These are phyloP conservation scores for Probosciger aterrimus DNA, from an alignment of 2,113 vertebrate species.

Conservation along the genomic window DNA sequence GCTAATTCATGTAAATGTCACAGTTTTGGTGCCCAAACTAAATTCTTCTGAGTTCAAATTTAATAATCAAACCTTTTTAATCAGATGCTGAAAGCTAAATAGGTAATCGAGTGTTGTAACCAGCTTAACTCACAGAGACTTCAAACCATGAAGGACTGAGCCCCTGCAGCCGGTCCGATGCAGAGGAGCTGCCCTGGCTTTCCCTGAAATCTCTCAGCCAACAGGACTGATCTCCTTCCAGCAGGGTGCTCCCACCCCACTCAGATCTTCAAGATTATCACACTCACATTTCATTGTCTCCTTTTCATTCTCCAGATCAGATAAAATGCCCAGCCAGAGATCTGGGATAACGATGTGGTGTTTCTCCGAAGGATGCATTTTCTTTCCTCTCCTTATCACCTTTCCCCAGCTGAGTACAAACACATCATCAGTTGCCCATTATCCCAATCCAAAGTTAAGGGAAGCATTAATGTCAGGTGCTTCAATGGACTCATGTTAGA, in stretches of 20 bases:
- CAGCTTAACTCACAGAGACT: not conserved
- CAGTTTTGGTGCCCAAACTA: not conserved
- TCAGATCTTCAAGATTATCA: not conserved
- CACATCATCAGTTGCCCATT: not conserved
- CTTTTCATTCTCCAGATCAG: not conserved
- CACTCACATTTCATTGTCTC: not conserved
- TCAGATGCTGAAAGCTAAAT: not conserved
- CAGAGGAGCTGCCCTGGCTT: not conserved
- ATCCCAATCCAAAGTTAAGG: not conserved
- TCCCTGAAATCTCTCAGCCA: not conserved
- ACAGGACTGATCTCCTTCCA: not conserved
- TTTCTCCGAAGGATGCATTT: not conserved
- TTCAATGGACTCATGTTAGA: fast-evolving
- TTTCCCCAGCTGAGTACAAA: not conserved
- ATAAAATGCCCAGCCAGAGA: not conserved
- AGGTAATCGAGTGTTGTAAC: not conserved
- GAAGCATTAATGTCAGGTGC: not conserved
- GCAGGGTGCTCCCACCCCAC: not conserved
- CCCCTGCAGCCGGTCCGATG: not conserved
- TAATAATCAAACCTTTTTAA: not conserved
- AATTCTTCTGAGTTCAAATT: not conserved
- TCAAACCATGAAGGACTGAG: fast-evolving
- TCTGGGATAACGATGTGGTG: not conserved
- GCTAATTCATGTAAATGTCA: not conserved
- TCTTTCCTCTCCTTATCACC: not conserved